These are phyloP conservation scores for Oxytorus armatus DNA, from an alignment of 2,888 invertebrate genomes.

Conservation along the genomic window DNA sequence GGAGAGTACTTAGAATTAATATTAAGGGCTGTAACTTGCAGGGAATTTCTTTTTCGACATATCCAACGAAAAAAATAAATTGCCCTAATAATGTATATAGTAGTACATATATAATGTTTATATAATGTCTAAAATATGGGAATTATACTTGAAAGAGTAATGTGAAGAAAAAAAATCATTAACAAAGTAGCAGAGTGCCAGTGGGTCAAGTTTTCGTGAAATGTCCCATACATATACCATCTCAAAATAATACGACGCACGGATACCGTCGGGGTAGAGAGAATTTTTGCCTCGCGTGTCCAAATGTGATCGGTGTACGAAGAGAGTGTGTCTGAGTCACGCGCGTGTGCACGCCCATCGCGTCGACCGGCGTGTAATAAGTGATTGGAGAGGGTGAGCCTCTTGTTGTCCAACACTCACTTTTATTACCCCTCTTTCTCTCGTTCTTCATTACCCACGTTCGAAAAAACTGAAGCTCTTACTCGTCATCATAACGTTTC, in stretches of 20 bases:
- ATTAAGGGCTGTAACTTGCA: too few relatives aligned
- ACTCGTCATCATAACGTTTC: slow-evolving; percentile 20
- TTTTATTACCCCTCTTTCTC: slow-evolving; percentile 54
- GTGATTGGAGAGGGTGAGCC: slow-evolving; percentile 68
- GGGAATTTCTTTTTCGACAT: too few relatives aligned
- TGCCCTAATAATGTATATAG: too few relatives aligned
- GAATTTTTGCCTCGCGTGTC: slow-evolving; percentile 63
- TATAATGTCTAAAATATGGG: too few relatives aligned
- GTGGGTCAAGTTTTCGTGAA: neutral
- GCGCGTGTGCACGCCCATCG: slow-evolving; percentile 60
- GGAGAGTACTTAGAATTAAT: too few relatives aligned
- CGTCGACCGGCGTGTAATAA: slow-evolving; percentile 60
- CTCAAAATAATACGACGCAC: neutral
- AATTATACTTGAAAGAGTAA: too few relatives aligned
- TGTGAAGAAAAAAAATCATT: too few relatives aligned
- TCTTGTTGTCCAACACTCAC: slow-evolving; percentile 54
- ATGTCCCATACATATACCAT: slow-evolving; percentile 24
- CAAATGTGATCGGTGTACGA: slow-evolving; percentile 64
- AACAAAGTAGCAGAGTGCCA: slow-evolving; percentile 3
- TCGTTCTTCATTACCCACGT: slow-evolving; percentile 23
- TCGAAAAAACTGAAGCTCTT: slow-evolving; percentile 49
- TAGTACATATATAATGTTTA: too few relatives aligned
- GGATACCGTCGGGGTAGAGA: slow-evolving; percentile 20
- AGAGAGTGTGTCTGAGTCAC: slow-evolving; percentile 68
- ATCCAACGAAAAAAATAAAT: too few relatives aligned